phyloP scores from a whole-genome alignment of 2,113 vertebrate genomes.

The Empidonax traillii region DNA sequence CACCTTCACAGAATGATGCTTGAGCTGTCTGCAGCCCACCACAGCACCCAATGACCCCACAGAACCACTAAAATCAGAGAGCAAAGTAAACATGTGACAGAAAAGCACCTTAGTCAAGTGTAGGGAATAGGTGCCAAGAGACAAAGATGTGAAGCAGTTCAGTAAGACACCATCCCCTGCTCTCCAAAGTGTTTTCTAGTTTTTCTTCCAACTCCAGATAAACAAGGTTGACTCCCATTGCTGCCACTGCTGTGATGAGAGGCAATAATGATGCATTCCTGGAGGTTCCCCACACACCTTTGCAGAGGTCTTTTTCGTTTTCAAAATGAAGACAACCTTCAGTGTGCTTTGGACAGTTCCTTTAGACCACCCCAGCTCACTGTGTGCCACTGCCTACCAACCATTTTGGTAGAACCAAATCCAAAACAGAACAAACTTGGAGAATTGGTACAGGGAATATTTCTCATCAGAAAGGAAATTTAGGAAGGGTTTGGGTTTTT shows the following conservation, averaged over 20 bases:
- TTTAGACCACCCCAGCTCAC: not conserved
- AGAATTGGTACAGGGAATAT: not conserved
- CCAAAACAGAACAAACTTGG: not conserved
- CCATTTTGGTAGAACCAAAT: not conserved
- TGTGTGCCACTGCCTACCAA: not conserved
- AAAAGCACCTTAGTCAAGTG: not conserved
- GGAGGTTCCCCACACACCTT: not conserved
- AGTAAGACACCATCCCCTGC: not conserved
- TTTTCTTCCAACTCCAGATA: not conserved
- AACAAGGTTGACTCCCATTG: not conserved
- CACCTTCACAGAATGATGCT: not conserved
- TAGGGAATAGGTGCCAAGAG: not conserved
- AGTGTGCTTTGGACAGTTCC: not conserved
- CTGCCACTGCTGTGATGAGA: not conserved
- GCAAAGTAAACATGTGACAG: not conserved
- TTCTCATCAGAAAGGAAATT: not conserved
- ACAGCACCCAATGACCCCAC: fast-evolving
- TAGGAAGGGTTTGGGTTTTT: not conserved
- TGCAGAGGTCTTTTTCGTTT: not conserved
- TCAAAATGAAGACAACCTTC: not conserved
- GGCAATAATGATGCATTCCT: not conserved
- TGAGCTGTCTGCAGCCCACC: not conserved
- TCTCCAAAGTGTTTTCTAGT: not conserved
- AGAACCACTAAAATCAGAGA: not conserved
- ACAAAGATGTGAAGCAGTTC: not conserved